Percentiles rank a stretch among this genome's conserved stretches.
Evolutionary conservation across 2,888 invertebrate species (phyloP).

Genomic region (Tachystola acroxantha): DNA sequence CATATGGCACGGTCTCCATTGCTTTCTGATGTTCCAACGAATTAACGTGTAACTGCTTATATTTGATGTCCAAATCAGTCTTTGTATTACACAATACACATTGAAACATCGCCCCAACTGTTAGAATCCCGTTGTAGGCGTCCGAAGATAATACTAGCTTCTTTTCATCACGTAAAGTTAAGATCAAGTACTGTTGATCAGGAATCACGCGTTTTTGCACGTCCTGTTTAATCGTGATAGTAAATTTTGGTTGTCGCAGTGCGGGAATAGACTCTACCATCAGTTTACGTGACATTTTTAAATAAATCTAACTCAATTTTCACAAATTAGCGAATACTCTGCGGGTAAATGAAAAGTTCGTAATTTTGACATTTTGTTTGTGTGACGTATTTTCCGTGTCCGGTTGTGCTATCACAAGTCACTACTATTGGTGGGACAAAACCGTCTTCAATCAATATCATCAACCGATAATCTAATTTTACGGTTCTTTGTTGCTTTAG

Average conservation of each 20-base stretch:
- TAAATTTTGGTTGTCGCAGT: conserved; percentile 36
- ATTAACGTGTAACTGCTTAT: conserved; percentile 39
- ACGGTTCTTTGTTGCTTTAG: too few species aligned
- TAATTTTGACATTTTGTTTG: too few species aligned
- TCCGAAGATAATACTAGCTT: conserved; percentile 50
- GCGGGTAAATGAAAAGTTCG: too few species aligned
- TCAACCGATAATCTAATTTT: too few species aligned
- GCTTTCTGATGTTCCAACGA: conserved; percentile 29
- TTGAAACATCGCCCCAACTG: conserved; percentile 31
- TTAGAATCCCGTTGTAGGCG: conserved; percentile 48
- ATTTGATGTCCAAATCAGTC: conserved; percentile 25
- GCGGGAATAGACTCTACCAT: conserved; percentile 30
- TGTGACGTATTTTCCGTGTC: too few species aligned
- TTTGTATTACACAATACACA: conserved; percentile 44
- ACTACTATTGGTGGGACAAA: too few species aligned
- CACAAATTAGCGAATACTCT: too few species aligned
- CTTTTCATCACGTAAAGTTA: conserved; percentile 38
- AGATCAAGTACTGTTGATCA: conserved; percentile 33
- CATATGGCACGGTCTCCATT: conserved; percentile 35
- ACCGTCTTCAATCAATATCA: too few species aligned
- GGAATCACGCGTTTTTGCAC: conserved; percentile 2
- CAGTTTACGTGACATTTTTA: not conserved
- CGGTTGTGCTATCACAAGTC: too few species aligned
- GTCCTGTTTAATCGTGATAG: conserved; percentile 1
- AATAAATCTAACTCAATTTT: too few species aligned